Percentiles rank a stretch among this genome's conserved stretches.
Evolutionary conservation across 1,140 invertebrate genomes (phyloP).

Genomic region (Tetramorium alpestre): DNA sequence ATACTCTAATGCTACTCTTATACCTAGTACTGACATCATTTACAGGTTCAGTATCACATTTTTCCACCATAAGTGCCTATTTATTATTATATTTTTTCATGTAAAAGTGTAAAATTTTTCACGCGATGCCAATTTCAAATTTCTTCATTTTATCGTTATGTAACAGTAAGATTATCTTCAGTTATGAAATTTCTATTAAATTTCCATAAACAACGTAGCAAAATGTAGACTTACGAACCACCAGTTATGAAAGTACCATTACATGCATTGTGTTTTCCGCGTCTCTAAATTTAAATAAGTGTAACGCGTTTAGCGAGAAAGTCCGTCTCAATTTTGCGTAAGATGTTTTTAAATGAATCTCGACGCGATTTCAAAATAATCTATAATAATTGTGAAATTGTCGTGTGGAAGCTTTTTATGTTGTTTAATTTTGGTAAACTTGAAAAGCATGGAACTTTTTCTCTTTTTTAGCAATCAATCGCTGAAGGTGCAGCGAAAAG

Average conservation of each 20-base stretch:
- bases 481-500: not conserved
- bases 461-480: not conserved
- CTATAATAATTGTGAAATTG: not conserved
- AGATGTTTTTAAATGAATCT: not conserved
- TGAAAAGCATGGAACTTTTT: not conserved
- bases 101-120: not conserved
- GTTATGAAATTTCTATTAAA: not conserved
- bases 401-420: not conserved
- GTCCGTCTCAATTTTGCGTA: slow-evolving; percentile 10
- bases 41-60: slow-evolving; percentile 23
- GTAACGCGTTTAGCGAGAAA: not conserved
- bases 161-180: not conserved
- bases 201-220: not conserved
- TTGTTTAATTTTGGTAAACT: not conserved
- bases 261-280: not conserved
- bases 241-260: not conserved
- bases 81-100: not conserved
- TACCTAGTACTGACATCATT: slow-evolving; percentile 10
- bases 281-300: not conserved
- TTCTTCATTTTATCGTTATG: not conserved
- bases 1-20: not conserved
- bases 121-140: not conserved
- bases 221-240: not conserved
- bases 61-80: not conserved
- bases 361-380: not conserved